A percentile compares a stretch with the other conserved stretches of the same genome.
Conservation (phyloP, 2,113 vertebrate species). For the Capreolus pygargus region DNA sequence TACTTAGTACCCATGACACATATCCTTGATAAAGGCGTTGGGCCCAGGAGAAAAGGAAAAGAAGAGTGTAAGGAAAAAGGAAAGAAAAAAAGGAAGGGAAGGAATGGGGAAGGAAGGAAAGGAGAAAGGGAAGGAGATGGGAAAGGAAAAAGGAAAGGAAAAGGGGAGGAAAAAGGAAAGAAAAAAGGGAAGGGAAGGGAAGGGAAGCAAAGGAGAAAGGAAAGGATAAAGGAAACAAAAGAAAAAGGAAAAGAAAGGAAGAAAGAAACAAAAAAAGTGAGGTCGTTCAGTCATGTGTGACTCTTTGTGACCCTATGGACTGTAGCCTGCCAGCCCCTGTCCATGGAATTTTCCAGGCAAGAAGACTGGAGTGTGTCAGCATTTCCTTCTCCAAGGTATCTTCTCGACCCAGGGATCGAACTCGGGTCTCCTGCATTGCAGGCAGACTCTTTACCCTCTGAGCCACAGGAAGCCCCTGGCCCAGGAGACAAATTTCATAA, state of each 20-base stretch:
- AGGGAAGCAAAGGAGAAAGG: not conserved
- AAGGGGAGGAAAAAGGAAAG: not conserved
- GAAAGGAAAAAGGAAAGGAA: not conserved
- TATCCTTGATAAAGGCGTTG: conserved; percentile 5
- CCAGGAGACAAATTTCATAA: conserved; percentile 32
- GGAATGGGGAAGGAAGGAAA: not conserved
- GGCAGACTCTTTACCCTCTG: no score
- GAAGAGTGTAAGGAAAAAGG: not conserved
- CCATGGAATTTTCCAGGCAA: no score
- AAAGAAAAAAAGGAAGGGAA: not conserved
- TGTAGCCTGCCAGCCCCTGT: no score
- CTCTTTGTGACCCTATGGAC: no score
- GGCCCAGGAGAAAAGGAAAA: not conserved
- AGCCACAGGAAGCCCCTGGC: not conserved
- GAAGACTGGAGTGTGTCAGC: no score
- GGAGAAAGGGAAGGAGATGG: not conserved
- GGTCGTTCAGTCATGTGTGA: no score
- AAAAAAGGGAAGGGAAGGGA: not conserved
- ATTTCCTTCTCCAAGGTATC: no score
- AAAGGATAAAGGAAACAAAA: conserved; percentile 56
- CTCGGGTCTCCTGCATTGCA: no score
- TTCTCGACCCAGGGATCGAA: no score
- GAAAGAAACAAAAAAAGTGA: no score
- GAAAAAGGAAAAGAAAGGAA: conserved; percentile 51
- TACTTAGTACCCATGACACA: conserved; percentile 35